phyloP scores from a whole-genome alignment of 2,888 invertebrate species.

The Nasonia oneida region DNA sequence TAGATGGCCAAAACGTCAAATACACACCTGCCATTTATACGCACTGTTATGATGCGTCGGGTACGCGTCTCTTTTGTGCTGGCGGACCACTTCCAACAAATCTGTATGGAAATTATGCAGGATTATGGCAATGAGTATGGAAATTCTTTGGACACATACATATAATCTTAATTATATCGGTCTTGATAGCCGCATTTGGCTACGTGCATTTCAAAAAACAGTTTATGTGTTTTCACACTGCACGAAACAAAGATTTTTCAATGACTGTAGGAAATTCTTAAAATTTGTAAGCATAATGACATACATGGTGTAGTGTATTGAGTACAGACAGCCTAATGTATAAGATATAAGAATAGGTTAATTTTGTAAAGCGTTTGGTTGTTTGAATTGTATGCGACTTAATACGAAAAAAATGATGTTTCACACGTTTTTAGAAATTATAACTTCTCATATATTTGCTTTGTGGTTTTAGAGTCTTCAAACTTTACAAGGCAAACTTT shows the following conservation, averaged over 20 bases:
- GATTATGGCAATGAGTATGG: slow-evolving; percentile 90
- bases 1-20: slow-evolving; percentile 91
- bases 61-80: slow-evolving; percentile 95
- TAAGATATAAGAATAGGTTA: slow-evolving; percentile 55
- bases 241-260: slow-evolving; percentile 23
- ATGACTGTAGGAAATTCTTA: slow-evolving; percentile 43
- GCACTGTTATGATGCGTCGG: slow-evolving; percentile 96
- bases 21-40: slow-evolving; percentile 97
- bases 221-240: slow-evolving; percentile 12
- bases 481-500: slow-evolving; percentile 5
- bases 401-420: slow-evolving; percentile 14
- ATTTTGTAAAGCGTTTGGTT: slow-evolving; percentile 53
- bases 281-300: slow-evolving; percentile 43
- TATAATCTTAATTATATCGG: slow-evolving; percentile 38
- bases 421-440: slow-evolving; percentile 30
- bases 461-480: slow-evolving; percentile 18
- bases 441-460: slow-evolving; percentile 27
- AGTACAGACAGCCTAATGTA: slow-evolving; percentile 49
- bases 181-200: slow-evolving; percentile 44
- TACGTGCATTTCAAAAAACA: slow-evolving; percentile 47
- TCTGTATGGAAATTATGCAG: slow-evolving; percentile 96
- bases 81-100: slow-evolving; percentile 97
- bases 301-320: slow-evolving; percentile 21
- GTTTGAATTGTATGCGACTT: slow-evolving; percentile 25
- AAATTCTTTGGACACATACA: slow-evolving; percentile 21